Percentiles rank a stretch among this genome's conserved stretches.
Conservation (phyloP, 2,888 invertebrate genomes). For the Macrosoma leucophasiata region DNA sequence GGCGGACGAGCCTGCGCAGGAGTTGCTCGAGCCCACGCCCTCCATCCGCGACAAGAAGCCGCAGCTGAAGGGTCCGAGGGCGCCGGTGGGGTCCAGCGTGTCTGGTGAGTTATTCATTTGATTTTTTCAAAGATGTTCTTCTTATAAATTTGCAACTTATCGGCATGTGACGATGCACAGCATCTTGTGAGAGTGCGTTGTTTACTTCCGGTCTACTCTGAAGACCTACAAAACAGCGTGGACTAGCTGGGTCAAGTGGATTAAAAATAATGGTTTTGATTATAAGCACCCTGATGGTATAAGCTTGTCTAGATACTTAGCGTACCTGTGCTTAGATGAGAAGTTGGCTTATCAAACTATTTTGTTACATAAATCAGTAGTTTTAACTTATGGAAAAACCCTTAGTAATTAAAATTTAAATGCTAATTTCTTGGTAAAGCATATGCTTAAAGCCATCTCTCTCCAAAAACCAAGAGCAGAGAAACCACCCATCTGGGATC, state of each 20-base stretch:
- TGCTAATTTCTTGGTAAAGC: conserved; percentile 13
- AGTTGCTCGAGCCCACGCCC: conserved; percentile 48
- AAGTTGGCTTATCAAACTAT: conserved; percentile 8
- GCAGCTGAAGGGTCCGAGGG: conserved; percentile 68
- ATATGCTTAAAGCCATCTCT: conserved; percentile 17
- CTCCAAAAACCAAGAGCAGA: conserved; percentile 2
- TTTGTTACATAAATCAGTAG: conserved; percentile 15
- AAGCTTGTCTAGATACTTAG: conserved; percentile 7
- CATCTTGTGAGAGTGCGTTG: background rate
- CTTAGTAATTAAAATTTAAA: conserved; percentile 2
- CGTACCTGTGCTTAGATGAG: conserved; percentile 10
- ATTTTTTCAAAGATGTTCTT: no score
- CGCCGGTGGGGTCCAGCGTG: conserved; percentile 74
- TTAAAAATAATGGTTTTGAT: background rate
- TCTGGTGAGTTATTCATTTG: conserved; percentile 59
- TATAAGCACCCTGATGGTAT: background rate
- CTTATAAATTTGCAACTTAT: no score
- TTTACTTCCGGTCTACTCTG: conserved; percentile 1
- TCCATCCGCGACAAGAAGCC: conserved; percentile 48
- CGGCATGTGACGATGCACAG: no score
- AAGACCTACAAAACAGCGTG: conserved; percentile 4
- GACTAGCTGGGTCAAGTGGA: conserved; percentile 3
- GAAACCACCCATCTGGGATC: conserved; percentile 14
- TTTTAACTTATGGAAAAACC: conserved; percentile 11
- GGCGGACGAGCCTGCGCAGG: conserved; percentile 47